Evolutionary conservation across 2,113 vertebrate genomes (phyloP), one percentile per base, ranked within the genome.

Genomic region (Raja brachyura): DNA sequence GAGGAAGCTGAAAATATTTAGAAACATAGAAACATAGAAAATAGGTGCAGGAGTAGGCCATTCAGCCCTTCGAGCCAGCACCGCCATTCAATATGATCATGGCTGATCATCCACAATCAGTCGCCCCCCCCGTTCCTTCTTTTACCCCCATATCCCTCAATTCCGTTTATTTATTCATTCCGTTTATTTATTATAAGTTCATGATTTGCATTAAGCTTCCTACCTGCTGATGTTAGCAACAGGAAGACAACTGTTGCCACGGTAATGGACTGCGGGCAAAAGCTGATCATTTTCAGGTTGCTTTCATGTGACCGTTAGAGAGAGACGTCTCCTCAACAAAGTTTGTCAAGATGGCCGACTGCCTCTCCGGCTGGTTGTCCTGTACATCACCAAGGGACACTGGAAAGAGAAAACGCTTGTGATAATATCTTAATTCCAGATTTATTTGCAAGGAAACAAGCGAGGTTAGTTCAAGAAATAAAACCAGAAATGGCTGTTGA

Each of bases 211-310:
- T 22, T 81, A 79, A 81, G 20, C 75, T 93, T 59, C 74, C 96
- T 95, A 99, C 98, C 98, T 98, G 98, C 97, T 25, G 97, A 97
- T 93, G 97, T 96, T 94, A 99, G 96, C 94, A 98, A 95, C 2
- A 97, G 96, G 94, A 98, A 96, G 93, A 98, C 95, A 95, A 98
- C 95, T 86, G 97, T 96, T 96, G 98, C 97, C 96, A 96, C 96
- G 95, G 98, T 98, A 96, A 98, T 95, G 97, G 97, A 96, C 96
- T 96, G 97, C 94, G 95, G 97, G 96, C 97, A 97, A 97, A 97
- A 98, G 97, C 97, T 97, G 97, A 97, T 98, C 98, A 99, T 99
- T 97, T 99, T 96, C 90, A 70, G 22, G 48, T 95, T 96, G 96
- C 97, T 97, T 95, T 97, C 98, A 98, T 98, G 90, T 95, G 93